Conservation (phyloP, 1,140 invertebrate genomes). For the Drosophila micromelanica region DNA sequence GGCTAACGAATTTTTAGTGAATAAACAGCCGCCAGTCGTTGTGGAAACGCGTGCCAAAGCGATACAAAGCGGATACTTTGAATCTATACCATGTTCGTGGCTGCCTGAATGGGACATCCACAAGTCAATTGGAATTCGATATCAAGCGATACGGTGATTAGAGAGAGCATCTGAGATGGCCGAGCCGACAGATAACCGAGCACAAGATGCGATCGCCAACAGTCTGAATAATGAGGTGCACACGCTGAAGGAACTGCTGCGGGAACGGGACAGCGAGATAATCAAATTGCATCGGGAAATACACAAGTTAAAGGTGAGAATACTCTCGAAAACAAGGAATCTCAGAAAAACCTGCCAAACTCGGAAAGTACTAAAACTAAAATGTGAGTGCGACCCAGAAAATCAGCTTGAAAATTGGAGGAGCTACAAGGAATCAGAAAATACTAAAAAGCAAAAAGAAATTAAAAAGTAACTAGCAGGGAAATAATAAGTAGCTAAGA, state of each 20-base stretch:
- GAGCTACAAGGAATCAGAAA: too few species aligned
- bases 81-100: slow-evolving; percentile 7
- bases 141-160: slow-evolving; percentile 3
- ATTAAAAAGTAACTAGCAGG: neutral
- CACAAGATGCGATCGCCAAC: slow-evolving; percentile 50
- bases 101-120: slow-evolving; percentile 50
- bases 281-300: slow-evolving; percentile 86
- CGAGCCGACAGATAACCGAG: slow-evolving; percentile 39
- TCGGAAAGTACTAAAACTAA: too few species aligned
- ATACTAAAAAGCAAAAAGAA: neutral
- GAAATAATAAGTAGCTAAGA: too few species aligned
- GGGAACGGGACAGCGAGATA: slow-evolving; percentile 61
- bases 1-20: slow-evolving; percentile 16
- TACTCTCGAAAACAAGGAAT: neutral
- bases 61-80: slow-evolving; percentile 28
- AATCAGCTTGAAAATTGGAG: too few species aligned
- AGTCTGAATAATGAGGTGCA: slow-evolving; percentile 54
- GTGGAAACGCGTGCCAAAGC: slow-evolving; percentile 51
- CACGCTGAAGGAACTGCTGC: slow-evolving; percentile 60
- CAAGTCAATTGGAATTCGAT: slow-evolving; percentile 4
- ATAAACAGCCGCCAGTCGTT: slow-evolving; percentile 54
- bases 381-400: too few species aligned
- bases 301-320: slow-evolving; percentile 86
- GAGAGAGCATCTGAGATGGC: slow-evolving; percentile 36
- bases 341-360: too few species aligned